A percentile compares a stretch with the other conserved stretches of the same genome.
These are phyloP conservation scores for Leptopilina myrica DNA, from an alignment of 2,888 invertebrate species.

Conservation along the genomic window DNA sequence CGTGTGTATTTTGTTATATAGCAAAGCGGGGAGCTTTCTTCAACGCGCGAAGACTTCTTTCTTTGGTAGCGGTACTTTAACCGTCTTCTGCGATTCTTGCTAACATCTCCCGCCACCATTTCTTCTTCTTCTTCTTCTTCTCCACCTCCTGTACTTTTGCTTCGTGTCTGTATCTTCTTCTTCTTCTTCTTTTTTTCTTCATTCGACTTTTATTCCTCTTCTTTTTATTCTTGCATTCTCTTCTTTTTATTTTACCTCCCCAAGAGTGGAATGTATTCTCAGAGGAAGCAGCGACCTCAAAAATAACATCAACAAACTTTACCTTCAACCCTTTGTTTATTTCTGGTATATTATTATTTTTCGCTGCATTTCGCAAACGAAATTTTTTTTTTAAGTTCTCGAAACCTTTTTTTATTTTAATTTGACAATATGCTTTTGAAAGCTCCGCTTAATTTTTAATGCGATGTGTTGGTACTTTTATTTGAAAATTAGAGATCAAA, in stretches of 20 bases:
- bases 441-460: too few species aligned
- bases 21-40: conserved; percentile 18
- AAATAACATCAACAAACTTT: conserved; percentile 10
- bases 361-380: too few species aligned
- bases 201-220: neutral
- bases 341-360: neutral
- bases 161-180: conserved; percentile 23
- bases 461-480: too few species aligned
- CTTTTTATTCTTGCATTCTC: conserved; percentile 27
- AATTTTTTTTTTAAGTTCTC: too few species aligned
- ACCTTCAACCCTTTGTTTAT: conserved; percentile 28
- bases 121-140: conserved; percentile 26
- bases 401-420: too few species aligned
- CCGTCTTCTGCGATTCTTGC: conserved; percentile 59
- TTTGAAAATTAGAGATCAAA: too few species aligned
- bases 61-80: conserved; percentile 68
- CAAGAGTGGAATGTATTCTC: conserved; percentile 39
- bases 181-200: neutral
- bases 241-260: conserved; percentile 41
- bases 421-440: too few species aligned
- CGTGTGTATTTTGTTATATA: neutral
- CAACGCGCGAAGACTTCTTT: neutral
- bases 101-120: conserved; percentile 41
- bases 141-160: conserved; percentile 39
- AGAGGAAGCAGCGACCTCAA: conserved; percentile 10